Evolutionary conservation across 1,140 invertebrate species (phyloP).

Genomic region (Lepidurus couesii): DNA sequence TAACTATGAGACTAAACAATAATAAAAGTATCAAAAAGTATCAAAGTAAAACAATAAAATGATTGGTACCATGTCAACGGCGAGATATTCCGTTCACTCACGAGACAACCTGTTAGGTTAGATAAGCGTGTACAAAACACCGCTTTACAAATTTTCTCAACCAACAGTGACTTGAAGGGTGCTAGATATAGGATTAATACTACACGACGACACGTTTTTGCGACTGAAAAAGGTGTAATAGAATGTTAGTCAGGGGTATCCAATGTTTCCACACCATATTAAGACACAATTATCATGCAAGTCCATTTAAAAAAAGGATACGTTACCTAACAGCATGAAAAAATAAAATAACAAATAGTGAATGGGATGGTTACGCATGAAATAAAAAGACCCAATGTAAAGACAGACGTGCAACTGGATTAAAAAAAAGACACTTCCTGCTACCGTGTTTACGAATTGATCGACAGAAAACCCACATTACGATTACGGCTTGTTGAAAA

Average conservation of each 20-base stretch:
- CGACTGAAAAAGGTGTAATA: conserved; percentile 6
- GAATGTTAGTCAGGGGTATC: not conserved
- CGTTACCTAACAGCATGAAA: not conserved
- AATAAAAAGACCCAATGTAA: not conserved
- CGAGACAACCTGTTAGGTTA: not conserved
- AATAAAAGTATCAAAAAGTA: too few relatives aligned
- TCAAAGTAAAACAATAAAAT: too few relatives aligned
- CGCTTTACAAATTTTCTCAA: not conserved
- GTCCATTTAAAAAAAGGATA: not conserved
- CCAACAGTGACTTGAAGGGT: not conserved
- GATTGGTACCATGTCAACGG: too few relatives aligned
- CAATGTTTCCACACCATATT: conserved; percentile 12
- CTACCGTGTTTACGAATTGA: not conserved
- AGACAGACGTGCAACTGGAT: not conserved
- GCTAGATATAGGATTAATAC: not conserved
- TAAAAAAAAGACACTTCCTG: not conserved
- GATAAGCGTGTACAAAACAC: not conserved
- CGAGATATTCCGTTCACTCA: too few relatives aligned
- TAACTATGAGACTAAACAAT: too few relatives aligned
- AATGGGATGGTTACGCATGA: conserved; percentile 6
- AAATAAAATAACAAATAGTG: not conserved
- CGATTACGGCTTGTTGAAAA: not conserved
- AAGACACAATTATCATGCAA: not conserved
- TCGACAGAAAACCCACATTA: not conserved
- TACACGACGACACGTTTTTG: not conserved